phyloP scores from a whole-genome alignment of 35 echinoderm and acorn worm genomes.

The Heliocidaris tuberculata region DNA sequence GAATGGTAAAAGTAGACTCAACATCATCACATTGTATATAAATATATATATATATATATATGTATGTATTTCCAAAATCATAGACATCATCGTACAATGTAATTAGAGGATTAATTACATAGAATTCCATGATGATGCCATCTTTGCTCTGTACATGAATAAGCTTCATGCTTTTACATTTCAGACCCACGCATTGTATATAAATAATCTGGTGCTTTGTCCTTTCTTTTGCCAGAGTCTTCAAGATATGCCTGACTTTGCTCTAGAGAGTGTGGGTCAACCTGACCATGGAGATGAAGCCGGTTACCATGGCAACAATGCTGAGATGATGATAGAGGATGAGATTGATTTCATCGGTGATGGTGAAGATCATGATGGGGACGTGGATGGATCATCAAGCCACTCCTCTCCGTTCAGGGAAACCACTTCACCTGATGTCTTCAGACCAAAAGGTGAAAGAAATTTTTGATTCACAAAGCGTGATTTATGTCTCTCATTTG shows the following conservation, averaged over 20 bases:
- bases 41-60: too few species aligned
- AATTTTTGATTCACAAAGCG: neutral
- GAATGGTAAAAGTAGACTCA: too few species aligned
- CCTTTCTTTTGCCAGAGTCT: neutral
- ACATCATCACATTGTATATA: too few species aligned
- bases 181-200: neutral
- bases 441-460: slow-evolving; percentile 39
- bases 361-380: slow-evolving; percentile 16
- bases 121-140: neutral
- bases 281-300: neutral
- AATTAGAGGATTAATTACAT: too few species aligned
- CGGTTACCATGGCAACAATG: slow-evolving; percentile 22
- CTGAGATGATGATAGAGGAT: neutral
- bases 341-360: slow-evolving; percentile 12
- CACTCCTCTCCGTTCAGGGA: slow-evolving; percentile 41
- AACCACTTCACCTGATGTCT: slow-evolving; percentile 44
- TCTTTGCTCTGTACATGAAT: neutral
- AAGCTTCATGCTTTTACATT: neutral
- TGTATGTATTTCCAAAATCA: too few species aligned
- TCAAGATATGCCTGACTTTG: slow-evolving; percentile 23
- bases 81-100: too few species aligned
- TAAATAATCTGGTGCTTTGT: neutral
- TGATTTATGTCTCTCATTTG: neutral
- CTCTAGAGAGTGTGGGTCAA: neutral
- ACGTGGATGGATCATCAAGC: slow-evolving; percentile 22